Evolutionary conservation across 2,113 vertebrate genomes (phyloP).

Genomic region (Periophthalmodon schlosseri): DNA sequence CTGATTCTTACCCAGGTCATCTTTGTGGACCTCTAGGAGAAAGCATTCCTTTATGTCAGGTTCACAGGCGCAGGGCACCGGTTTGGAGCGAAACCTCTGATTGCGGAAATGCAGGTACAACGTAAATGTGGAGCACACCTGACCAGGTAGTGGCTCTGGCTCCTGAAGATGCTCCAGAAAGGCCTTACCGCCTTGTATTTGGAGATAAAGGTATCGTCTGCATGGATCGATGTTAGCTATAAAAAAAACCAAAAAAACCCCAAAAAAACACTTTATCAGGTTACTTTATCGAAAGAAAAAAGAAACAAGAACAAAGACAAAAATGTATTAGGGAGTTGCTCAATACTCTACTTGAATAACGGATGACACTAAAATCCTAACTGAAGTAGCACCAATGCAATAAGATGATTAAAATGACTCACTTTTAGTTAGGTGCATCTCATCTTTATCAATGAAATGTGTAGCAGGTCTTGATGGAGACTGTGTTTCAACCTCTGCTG

Average conservation of each 20-base stretch:
- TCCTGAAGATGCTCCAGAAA: constrained; percentile 97
- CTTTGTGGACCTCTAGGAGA: constrained; percentile 90
- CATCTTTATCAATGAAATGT: constrained; percentile 78
- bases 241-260: too few species aligned
- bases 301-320: neutral
- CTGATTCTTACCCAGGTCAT: constrained; percentile 77
- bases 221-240: constrained; percentile 89
- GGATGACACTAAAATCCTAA: neutral
- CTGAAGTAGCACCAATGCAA: neutral
- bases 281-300: neutral
- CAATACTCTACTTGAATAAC: neutral
- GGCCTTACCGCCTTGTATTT: constrained; percentile 94
- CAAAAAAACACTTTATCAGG: too few species aligned
- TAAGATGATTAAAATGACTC: constrained; percentile 24
- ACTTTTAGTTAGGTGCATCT: constrained; percentile 83
- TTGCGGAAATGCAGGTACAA: constrained; percentile 93
- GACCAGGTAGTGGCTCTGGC: constrained; percentile 89
- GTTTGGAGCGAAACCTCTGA: constrained; percentile 94
- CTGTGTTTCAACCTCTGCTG: constrained; percentile 61
- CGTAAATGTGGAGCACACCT: constrained; percentile 89
- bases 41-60: constrained; percentile 94
- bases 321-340: neutral
- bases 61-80: constrained; percentile 93
- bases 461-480: constrained; percentile 78
- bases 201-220: constrained; percentile 92